phyloP scores from a whole-genome alignment of 2,888 invertebrate genomes.

The Panorpa germanica region DNA sequence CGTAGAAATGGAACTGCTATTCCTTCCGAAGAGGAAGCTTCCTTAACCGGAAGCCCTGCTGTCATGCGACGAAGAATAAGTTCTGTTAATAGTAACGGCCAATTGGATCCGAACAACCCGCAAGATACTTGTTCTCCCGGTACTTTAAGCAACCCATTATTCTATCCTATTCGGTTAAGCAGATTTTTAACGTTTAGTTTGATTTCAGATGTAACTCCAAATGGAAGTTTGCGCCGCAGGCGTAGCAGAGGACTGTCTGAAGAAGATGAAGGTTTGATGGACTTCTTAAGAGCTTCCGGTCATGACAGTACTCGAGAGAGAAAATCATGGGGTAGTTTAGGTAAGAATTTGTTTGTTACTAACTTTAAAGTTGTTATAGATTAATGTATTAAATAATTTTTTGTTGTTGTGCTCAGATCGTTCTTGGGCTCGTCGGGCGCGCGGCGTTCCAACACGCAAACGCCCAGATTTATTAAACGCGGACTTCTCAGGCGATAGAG shows the following conservation, averaged over 20 bases:
- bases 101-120: conserved; percentile 16
- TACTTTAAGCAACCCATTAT: conserved; percentile 11
- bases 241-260: conserved; percentile 65
- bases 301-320: conserved; percentile 56
- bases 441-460: conserved; percentile 50
- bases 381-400: neutral
- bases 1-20: conserved; percentile 26
- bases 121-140: conserved; percentile 28
- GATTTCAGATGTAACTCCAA: conserved; percentile 71
- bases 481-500: conserved; percentile 53
- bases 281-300: conserved; percentile 61
- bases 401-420: conserved; percentile 38
- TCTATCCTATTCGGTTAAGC: conserved; percentile 10
- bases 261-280: conserved; percentile 74
- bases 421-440: conserved; percentile 68
- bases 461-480: conserved; percentile 59
- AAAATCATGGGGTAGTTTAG: conserved; percentile 69
- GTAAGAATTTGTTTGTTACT: conserved; percentile 23
- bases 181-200: too few species aligned
- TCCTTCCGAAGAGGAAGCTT: conserved; percentile 41
- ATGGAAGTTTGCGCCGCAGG: conserved; percentile 66
- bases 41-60: conserved; percentile 43
- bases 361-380: neutral
- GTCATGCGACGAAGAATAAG: conserved; percentile 44
- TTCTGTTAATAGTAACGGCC: conserved; percentile 34